Conservation (phyloP, 2,113 vertebrate genomes). For the Cyrtonyx montezumae region DNA sequence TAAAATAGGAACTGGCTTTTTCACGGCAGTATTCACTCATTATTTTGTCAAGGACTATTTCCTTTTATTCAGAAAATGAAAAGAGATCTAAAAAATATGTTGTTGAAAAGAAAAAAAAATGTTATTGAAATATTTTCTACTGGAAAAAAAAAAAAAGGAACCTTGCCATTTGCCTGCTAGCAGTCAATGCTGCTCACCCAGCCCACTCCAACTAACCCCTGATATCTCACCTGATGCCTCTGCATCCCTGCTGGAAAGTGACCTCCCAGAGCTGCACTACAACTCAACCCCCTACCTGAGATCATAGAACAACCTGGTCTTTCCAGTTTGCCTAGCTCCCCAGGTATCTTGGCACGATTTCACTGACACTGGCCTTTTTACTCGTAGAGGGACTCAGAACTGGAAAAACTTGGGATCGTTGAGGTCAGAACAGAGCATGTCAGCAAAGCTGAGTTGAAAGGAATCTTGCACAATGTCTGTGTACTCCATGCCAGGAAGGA, state of each 20-base stretch:
- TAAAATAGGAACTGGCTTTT: conserved; percentile 11
- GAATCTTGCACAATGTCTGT: conserved; percentile 53
- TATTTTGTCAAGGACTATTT: conserved; percentile 17
- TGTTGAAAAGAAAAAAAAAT: conserved; percentile 6
- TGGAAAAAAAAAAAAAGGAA: conserved; percentile 47
- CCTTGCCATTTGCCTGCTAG: conserved; percentile 51
- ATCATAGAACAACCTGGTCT: conserved; percentile 12
- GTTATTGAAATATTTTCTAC: conserved; percentile 51
- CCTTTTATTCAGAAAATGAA: conserved; percentile 50
- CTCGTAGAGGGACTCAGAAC: conserved; percentile 30
- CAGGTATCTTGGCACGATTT: conserved; percentile 52
- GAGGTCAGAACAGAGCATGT: conserved; percentile 45
- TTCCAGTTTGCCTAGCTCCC: conserved; percentile 46
- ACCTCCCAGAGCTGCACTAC: background rate
- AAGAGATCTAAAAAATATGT: conserved; percentile 44
- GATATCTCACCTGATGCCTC: conserved; percentile 41
- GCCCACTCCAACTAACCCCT: background rate
- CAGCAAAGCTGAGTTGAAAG: conserved; percentile 52
- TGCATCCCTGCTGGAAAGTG: background rate
- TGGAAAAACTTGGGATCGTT: conserved; percentile 62
- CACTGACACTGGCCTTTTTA: background rate
- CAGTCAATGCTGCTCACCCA: background rate
- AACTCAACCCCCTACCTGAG: conserved; percentile 13
- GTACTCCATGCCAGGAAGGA: conserved; percentile 32
- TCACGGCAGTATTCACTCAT: conserved; percentile 11